Conservation (phyloP, 1,140 invertebrate genomes). For the Cecropterus lyciades region DNA sequence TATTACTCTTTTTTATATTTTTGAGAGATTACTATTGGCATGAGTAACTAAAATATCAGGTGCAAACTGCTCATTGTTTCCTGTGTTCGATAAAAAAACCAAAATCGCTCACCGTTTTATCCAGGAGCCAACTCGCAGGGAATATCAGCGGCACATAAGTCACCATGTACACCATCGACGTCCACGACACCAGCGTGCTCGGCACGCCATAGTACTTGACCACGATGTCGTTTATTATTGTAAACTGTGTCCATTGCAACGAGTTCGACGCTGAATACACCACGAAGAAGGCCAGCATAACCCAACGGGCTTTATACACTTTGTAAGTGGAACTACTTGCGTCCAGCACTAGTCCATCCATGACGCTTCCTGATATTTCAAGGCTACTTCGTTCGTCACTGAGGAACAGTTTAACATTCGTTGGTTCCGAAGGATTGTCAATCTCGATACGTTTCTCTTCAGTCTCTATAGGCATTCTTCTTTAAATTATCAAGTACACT, state of each 20-base stretch:
- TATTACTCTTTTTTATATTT: too few relatives aligned
- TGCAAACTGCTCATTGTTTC: too few relatives aligned
- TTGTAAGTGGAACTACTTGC: conserved; percentile 40
- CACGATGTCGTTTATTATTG: conserved; percentile 92
- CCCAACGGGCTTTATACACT: conserved; percentile 91
- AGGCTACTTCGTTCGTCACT: conserved; percentile 42
- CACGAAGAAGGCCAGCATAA: conserved; percentile 94
- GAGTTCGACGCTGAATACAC: conserved; percentile 95
- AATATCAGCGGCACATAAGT: conserved; percentile 98
- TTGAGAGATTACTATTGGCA: too few relatives aligned
- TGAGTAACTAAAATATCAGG: too few relatives aligned
- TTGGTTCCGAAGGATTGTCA: conserved; percentile 42
- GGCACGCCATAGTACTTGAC: conserved; percentile 89
- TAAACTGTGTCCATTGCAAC: conserved; percentile 95
- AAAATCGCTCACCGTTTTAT: conserved; percentile 91
- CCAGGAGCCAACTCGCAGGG: conserved; percentile 96
- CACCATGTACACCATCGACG: conserved; percentile 98
- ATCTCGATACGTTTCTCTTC: conserved; percentile 41
- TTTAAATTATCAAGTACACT: neutral
- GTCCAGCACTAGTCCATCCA: conserved; percentile 53
- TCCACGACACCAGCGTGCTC: conserved; percentile 93
- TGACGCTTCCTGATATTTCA: conserved; percentile 59
- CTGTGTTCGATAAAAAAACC: too few relatives aligned
- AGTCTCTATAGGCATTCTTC: conserved; percentile 38
- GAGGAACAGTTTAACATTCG: conserved; percentile 44